Base-by-base conservation (phyloP, 1,140 invertebrate species). In the Anastatus disparis region DNA sequence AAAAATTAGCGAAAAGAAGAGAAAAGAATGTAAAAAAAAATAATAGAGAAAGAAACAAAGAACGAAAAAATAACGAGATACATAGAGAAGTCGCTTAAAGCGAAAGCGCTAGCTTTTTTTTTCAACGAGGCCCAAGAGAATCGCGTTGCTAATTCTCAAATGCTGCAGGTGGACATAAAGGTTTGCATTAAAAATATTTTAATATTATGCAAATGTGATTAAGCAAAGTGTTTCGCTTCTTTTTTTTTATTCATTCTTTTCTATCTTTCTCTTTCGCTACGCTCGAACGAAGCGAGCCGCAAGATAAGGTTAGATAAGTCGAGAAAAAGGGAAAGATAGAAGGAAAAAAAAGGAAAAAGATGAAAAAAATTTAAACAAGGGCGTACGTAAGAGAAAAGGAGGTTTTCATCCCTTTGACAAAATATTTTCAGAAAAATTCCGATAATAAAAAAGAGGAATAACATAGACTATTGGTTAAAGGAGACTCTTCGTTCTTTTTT, bases 161-260 rank as follows among this genome's bases (percentile, higher is more conserved):
- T 76, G 74, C 61, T 66, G 66, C 74, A 58, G 73, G 76, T 74
- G 70, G 63, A 64, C 42, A 55, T 38, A 35, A 67, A 72, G 64
- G 71, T 76, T 75, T 74, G 74, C 76, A 77, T 82, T 83, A 82
- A 79, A 80, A 79, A 79, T 81, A 82, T 82, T 81, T 80, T 80
- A 80, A 84, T 83, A 82, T 82, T 82, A 84, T 83, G 80, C 79
- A 81, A 82, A 83, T 83, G 74, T 76, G 74, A 78, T 82, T 81
- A 80, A 80, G 74, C 75, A 53, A 74, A 31, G 55, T 20, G 27
- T 53, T 35, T 12, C 29, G 7, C 10, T 35, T 17, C 8, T 29
- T 38, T 50, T 53, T 40, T 61, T 69, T 61, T 59, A 20, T 15
- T n/a, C n/a, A n/a, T n/a, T n/a, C n/a, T n/a, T n/a, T n/a, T n/a